These are phyloP conservation scores for Psittacus erithacus DNA, from an alignment of 2,113 vertebrate genomes.

Conservation along the genomic window DNA sequence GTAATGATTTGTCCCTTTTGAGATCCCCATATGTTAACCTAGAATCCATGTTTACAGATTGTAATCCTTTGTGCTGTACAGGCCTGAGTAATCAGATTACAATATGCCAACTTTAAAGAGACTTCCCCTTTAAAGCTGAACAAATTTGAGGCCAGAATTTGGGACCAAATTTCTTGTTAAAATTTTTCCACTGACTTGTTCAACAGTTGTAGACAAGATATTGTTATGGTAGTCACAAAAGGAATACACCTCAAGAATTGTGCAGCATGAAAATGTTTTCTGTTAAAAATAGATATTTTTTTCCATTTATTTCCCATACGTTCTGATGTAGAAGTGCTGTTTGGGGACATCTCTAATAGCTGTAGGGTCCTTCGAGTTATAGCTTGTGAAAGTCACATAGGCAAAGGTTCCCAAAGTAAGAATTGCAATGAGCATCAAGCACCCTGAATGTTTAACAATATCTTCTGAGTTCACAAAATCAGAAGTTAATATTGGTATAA, in stretches of 20 bases:
- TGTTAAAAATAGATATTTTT: constrained; percentile 1
- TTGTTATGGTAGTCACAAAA: background rate
- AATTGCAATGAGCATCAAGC: background rate
- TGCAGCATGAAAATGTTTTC: background rate
- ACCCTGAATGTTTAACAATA: background rate
- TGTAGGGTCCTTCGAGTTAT: background rate
- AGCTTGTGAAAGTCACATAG: background rate
- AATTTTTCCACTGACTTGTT: background rate
- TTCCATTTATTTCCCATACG: background rate
- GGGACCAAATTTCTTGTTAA: background rate
- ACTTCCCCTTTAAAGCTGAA: background rate
- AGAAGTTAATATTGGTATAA: background rate
- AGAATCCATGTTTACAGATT: constrained; percentile 14
- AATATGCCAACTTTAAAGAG: background rate
- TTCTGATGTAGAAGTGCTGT: background rate
- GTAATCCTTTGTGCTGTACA: constrained; percentile 7
- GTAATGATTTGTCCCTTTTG: background rate
- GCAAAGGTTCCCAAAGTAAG: background rate
- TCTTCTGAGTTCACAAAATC: background rate
- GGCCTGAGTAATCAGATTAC: background rate
- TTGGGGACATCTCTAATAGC: background rate
- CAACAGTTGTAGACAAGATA: background rate
- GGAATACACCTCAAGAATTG: background rate
- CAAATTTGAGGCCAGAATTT: background rate
- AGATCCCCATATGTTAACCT: background rate